Evolutionary conservation across 2,113 vertebrate species (phyloP), one percentile per base, ranked within the genome.

Genomic region (Triplophysa rosa): DNA sequence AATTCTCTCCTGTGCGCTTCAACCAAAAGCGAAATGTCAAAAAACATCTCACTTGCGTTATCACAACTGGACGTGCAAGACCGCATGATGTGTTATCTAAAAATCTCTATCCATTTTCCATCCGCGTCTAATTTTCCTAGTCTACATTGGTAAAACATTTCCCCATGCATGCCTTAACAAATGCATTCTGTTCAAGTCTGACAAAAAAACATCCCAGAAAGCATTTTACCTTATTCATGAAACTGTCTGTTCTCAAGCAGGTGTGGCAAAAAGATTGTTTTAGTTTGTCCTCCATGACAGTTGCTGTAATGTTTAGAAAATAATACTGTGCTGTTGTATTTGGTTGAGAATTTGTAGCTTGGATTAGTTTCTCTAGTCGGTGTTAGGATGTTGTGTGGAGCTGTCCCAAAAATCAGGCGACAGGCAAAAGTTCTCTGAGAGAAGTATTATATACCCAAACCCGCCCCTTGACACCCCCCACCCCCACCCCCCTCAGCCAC

Each of bases 401-500:
- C 92, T 94, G 92, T 93, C 92, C 92, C 92, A 90, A 90, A 89
- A 90, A 90, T 87, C 83, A 93, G 92, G 92, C 91, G 92, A 94
- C 93, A 93, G 92, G 86, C 92, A 92, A 92, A 93, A 93, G 82
- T 93, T 93, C 89, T 89, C 83, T 89, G 91, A 76, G 91, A 89
- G 85, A 90, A 89, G 82, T 87, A 83, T 92, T 94, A 89, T 94
- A 94, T 94, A 94, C 84, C 82, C 86, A 88, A 89, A 88, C 91
- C 91, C 92, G 91, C 92, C 93, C 91, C 89, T 90, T 89, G 65
- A 79, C 84, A 79, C 86, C 88, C 87, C 83, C 81, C 86, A 80
- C 78, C 19, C 37, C 17, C 33, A 33, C 81, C 86, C 82, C 78
- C 19, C 37, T n/a, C 33, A 33, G 5, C 6, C 65, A 61, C 61